A percentile compares a stretch with the other conserved stretches of the same genome.
Evolutionary conservation across 1,140 invertebrate species (phyloP).

Genomic region (Bradysia coprophila): DNA sequence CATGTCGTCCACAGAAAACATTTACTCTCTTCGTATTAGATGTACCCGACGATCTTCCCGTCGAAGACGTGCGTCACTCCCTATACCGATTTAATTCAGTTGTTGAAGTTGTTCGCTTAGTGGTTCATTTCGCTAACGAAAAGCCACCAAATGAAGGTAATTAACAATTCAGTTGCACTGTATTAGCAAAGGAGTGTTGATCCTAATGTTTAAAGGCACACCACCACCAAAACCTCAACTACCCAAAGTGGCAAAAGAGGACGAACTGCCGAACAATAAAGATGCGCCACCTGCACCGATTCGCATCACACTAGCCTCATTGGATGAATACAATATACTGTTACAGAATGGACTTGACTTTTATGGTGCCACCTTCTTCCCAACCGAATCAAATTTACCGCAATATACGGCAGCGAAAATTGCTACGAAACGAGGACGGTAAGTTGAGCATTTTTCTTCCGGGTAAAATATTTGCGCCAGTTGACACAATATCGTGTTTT

Average conservation of each 20-base stretch:
- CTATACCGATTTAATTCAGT: conserved; percentile 61
- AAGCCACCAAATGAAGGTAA: not conserved
- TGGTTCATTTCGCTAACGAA: conserved; percentile 22
- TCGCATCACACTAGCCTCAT: conserved; percentile 54
- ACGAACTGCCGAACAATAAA: conserved; percentile 16
- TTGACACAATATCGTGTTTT: conserved; percentile 3
- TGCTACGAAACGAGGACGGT: conserved; percentile 30
- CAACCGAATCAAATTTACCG: conserved; percentile 50
- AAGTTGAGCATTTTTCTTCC: conserved; percentile 9
- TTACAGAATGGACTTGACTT: conserved; percentile 67
- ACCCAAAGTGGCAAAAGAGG: conserved; percentile 26
- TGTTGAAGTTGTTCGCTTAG: conserved; percentile 48
- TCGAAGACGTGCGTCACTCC: conserved; percentile 62
- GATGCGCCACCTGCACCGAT: conserved; percentile 34
- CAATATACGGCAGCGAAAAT: conserved; percentile 27
- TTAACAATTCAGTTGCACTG: too few species aligned
- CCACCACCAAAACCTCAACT: conserved; percentile 23
- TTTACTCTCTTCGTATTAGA: conserved; percentile 63
- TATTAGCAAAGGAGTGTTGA: too few species aligned
- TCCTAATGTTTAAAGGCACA: conserved; percentile 15
- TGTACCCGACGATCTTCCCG: conserved; percentile 60
- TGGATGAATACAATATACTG: conserved; percentile 60
- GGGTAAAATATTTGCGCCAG: not conserved
- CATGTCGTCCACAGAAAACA: conserved; percentile 62
- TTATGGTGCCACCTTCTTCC: conserved; percentile 70